Base-by-base conservation (phyloP, 2,888 invertebrate species). In the Machimus rusticus region DNA sequence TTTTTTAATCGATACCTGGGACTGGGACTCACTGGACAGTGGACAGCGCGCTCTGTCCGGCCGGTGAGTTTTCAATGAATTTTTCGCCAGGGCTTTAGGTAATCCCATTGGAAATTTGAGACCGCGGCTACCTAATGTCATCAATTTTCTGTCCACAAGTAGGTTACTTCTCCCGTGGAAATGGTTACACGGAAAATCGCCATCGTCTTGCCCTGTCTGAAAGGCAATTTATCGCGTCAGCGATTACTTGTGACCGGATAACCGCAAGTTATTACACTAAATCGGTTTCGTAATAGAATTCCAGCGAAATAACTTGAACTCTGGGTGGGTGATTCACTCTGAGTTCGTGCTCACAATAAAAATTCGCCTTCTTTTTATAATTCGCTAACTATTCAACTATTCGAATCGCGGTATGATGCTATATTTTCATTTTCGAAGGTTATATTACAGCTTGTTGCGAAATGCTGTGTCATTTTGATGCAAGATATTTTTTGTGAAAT, bases 71-170 rank as follows among this genome's bases (percentile, higher is more conserved):
- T 37, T 39, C 51, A 57, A 37, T n/a, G 82, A 82, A 82, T 51
- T 82, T 82, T 82, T 57, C 14, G 23, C 14, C n/a, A 8, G 4
- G 39, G 82, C 66, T 82, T 66, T 82, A 5, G 57, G 37, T 82
- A 82, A 82, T 82, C 82, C 82, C 34, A 82, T 82, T 82, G 82
- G 82, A 82, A 82, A 82, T 66, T 82, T 82, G 82, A 82, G 57
- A 19, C 23, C 14, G 66, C n/a, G 16, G 3, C 31, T 57, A 82
- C 82, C 57, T 82, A 81, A 55, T 81, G 82, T 82, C 82, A 82
- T 82, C 82, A 82, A 82, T 82, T 82, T 66, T 46, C 82, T n/a
- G 82, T 66, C 46, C 51, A 66, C 57, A 82, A 82, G 39, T 82
- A 51, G 82, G 82, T 82, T 82, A 82, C 34, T 57, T 55, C 31